Evolutionary conservation across 2,113 vertebrate genomes (phyloP), one percentile per base, ranked within the genome.

Genomic region (Perca flavescens): DNA sequence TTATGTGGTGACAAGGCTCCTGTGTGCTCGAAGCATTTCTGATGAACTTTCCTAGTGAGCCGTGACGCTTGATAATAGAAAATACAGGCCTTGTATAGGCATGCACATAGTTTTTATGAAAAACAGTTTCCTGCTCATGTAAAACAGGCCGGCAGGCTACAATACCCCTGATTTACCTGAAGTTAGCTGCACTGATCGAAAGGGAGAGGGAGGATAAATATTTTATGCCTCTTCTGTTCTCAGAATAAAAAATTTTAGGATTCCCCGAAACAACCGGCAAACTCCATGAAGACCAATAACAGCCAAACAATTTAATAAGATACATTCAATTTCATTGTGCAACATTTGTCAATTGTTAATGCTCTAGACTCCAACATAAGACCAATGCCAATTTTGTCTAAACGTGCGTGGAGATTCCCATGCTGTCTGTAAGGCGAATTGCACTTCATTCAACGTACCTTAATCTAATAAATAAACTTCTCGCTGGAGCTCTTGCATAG

Each of bases 281-380:
- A 80, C 72, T 84, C 86, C 89, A 92, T 5, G 36, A 64, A 79
- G 79, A 87, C 76, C 83, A 82, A 17, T 78, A 87, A 91, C 89
- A 92, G 88, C 84, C 91, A 93, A 91, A 92, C 88, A 84, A 84
- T 95, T 95, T 95, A 96, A 95, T 95, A 91, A 95, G 94, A 95
- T 95, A 96, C 95, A 96, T 96, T 96, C 95, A 96, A 89, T 94
- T 95, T 94, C 92, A 94, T 89, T 96, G 95, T 96, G 95, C 95
- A 95, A 95, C 90, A 90, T 95, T 92, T 94, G 86, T 91, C 92
- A 84, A 90, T 91, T 90, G 86, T 86, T 88, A 86, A 83, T 86
- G 88, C 84, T 88, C 83, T 83, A 64, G 68, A 80, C 80, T 91
- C 86, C 86, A 80, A 85, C 85, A 85, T 83, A 69, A 93, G 84